These are phyloP conservation scores for Cuniculus paca DNA, from an alignment of 2,797 vertebrate genomes.

Conservation along the genomic window DNA sequence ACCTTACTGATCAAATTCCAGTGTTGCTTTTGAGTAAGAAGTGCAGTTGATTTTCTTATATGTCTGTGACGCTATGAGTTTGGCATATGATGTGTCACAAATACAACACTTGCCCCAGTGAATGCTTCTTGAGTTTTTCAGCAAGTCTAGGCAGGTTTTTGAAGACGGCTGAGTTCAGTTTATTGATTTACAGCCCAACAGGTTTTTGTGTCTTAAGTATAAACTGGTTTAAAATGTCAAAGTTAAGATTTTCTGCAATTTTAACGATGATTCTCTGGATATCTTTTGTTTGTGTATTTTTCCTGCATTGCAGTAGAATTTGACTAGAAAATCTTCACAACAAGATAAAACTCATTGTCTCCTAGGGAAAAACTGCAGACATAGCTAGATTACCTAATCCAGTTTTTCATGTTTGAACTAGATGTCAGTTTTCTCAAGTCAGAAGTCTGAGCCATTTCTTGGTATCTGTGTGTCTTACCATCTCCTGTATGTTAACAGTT, in stretches of 20 bases:
- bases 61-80: conserved; percentile 53
- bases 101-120: neutral
- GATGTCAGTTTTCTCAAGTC: conserved; percentile 48
- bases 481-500: neutral
- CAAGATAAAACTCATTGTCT: conserved; percentile 52
- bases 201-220: conserved; percentile 22
- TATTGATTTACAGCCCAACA: neutral
- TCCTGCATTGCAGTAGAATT: conserved; percentile 53
- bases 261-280: conserved; percentile 28
- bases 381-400: conserved; percentile 14
- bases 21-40: conserved; percentile 65
- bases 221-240: conserved; percentile 48
- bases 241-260: conserved; percentile 34
- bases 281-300: conserved; percentile 65
- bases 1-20: conserved; percentile 15
- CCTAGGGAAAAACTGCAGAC: conserved; percentile 33
- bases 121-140: conserved; percentile 17
- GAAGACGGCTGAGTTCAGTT: conserved; percentile 4
- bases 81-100: conserved; percentile 10
- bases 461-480: conserved; percentile 22
- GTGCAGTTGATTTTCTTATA: conserved; percentile 50
- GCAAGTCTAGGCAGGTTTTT: conserved; percentile 53
- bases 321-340: conserved; percentile 64
- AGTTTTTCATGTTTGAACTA: conserved; percentile 56
- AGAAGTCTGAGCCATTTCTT: conserved; percentile 36